phyloP scores from a whole-genome alignment of 2,797 vertebrate species.

The Galagoides demidoff region DNA sequence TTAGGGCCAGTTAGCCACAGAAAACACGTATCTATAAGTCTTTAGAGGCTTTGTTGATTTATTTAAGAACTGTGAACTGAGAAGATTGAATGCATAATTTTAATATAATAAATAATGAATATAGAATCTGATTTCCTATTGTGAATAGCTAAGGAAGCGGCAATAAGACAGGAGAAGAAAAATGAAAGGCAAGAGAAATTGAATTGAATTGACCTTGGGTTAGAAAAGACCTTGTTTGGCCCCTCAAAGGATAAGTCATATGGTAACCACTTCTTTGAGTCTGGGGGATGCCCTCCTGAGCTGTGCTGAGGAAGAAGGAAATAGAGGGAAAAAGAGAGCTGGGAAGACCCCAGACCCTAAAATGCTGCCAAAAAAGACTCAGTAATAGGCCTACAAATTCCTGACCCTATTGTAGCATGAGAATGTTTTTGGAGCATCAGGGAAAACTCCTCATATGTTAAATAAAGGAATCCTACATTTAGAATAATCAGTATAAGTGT shows the following conservation, averaged over 20 bases:
- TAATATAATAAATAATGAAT: slow-evolving; percentile 35
- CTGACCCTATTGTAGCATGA: background rate
- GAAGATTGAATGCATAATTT: background rate
- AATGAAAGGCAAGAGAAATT: background rate
- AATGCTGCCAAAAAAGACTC: background rate
- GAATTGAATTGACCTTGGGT: background rate
- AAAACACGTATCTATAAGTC: slow-evolving; percentile 5
- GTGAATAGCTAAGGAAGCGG: background rate
- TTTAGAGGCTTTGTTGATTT: slow-evolving; percentile 9
- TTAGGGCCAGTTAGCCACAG: background rate
- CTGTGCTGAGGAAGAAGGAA: background rate
- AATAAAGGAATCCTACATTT: background rate
- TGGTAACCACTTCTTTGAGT: background rate
- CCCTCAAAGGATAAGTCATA: background rate
- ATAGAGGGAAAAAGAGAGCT: background rate
- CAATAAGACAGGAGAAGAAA: background rate
- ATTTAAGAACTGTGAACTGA: background rate
- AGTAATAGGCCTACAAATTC: background rate
- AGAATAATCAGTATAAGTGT: slow-evolving; percentile 5
- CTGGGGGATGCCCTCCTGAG: background rate
- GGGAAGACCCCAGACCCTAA: background rate
- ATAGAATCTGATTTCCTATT: background rate
- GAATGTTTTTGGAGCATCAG: background rate
- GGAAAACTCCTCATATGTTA: background rate
- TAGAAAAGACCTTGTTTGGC: background rate